Percentiles rank a stretch among this genome's conserved stretches.
These are phyloP conservation scores for Cydia amplana DNA, from an alignment of 1,140 invertebrate genomes.

Conservation along the genomic window DNA sequence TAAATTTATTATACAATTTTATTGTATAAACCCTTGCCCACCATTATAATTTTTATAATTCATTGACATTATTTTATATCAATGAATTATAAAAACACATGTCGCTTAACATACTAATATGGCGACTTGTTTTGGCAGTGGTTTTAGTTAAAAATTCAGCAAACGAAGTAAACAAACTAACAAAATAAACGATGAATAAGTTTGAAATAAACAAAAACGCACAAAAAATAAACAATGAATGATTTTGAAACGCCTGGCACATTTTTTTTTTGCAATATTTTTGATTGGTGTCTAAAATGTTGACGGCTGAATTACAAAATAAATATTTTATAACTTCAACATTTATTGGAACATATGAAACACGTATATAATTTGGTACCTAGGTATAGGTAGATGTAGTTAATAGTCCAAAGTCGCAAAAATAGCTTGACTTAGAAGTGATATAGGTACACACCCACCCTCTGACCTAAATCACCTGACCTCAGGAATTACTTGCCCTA, in stretches of 20 bases:
- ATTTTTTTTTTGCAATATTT: background rate
- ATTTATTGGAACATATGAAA: background rate
- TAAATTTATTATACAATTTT: too few species aligned
- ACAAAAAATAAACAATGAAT: background rate
- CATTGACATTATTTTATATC: too few species aligned
- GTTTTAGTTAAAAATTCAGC: background rate
- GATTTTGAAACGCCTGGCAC: background rate
- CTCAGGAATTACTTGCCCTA: slow-evolving; percentile 13
- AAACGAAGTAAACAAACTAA: background rate
- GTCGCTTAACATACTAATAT: background rate
- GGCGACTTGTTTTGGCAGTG: background rate
- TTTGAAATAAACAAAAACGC: background rate
- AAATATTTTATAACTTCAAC: background rate
- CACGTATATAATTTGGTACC: background rate
- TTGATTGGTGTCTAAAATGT: background rate
- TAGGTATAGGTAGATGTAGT: background rate
- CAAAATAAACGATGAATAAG: background rate
- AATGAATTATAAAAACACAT: background rate
- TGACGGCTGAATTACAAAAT: background rate
- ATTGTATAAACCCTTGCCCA: too few species aligned
- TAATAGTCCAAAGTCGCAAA: background rate
- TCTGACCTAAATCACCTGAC: slow-evolving; percentile 3
- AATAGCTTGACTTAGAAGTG: background rate
- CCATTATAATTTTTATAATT: too few species aligned
- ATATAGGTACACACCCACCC: background rate